phyloP scores from a whole-genome alignment of 2,888 invertebrate species.

The Nephrotoma guestfalica region DNA sequence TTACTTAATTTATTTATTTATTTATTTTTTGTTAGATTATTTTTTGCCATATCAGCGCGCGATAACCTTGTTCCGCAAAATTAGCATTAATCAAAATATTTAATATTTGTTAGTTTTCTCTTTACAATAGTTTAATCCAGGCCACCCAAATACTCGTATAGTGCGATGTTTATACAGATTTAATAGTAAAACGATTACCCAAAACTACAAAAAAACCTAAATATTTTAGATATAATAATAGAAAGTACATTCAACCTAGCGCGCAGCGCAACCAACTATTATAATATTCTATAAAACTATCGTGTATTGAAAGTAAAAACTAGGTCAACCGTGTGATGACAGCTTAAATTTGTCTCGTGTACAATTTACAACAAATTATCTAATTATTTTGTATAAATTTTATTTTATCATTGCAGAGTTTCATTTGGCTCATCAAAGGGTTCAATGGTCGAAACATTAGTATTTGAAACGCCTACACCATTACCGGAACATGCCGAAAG shows the following conservation, averaged over 20 bases:
- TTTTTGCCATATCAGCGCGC: neutral
- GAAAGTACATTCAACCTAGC: neutral
- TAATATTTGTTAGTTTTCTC: neutral
- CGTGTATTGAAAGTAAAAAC: neutral
- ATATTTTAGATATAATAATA: neutral
- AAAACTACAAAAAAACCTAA: neutral
- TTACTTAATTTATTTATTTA: neutral
- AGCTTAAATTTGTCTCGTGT: neutral
- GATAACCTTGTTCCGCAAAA: neutral
- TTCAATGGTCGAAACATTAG: constrained; percentile 87
- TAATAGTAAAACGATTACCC: neutral
- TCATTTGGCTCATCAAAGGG: constrained; percentile 90
- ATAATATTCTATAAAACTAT: neutral
- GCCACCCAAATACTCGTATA: neutral
- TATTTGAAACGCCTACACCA: constrained; percentile 66
- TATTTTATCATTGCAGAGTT: constrained; percentile 45
- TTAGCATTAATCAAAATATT: neutral
- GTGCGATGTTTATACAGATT: neutral
- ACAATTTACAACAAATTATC: neutral
- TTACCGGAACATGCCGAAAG: constrained; percentile 41
- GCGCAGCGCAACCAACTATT: neutral
- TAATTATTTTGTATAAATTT: constrained; percentile 10
- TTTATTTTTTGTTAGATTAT: neutral
- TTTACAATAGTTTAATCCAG: neutral
- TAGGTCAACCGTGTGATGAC: neutral